These are phyloP conservation scores for Galeruca laticollis DNA, from an alignment of 2,888 invertebrate species.

Conservation along the genomic window DNA sequence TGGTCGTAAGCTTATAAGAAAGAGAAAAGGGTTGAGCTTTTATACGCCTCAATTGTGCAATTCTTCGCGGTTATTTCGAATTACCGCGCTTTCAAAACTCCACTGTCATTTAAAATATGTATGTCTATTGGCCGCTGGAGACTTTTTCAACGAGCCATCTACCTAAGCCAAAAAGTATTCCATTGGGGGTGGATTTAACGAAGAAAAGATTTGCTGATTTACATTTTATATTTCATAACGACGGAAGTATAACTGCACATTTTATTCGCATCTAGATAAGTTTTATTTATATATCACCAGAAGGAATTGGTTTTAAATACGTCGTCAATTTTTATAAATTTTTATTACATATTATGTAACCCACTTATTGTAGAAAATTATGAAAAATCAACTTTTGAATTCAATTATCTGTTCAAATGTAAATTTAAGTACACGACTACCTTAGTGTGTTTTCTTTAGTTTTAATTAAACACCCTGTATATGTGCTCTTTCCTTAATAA, in stretches of 20 bases:
- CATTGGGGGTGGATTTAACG: conserved; percentile 35
- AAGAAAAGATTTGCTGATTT: conserved; percentile 53
- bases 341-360: not conserved
- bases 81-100: conserved; percentile 59
- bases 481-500: no score
- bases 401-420: no score
- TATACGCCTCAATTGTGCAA: conserved; percentile 64
- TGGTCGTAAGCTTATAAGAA: conserved; percentile 53
- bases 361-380: no score
- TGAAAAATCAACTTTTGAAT: no score
- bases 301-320: no score
- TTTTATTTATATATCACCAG: conserved; percentile 3
- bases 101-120: conserved; percentile 63
- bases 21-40: conserved; percentile 62
- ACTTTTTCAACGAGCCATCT: conserved; percentile 51
- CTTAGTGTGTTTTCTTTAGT: no score
- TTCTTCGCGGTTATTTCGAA: conserved; percentile 64
- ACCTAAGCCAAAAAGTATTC: conserved; percentile 36
- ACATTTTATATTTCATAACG: conserved; percentile 53
- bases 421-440: no score
- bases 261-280: conserved; percentile 47
- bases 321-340: not conserved
- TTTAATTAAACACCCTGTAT: no score
- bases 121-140: conserved; percentile 63
- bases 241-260: conserved; percentile 43